Base-by-base conservation (phyloP, 2,113 vertebrate species). In the Eulacestoma nigropectus region DNA sequence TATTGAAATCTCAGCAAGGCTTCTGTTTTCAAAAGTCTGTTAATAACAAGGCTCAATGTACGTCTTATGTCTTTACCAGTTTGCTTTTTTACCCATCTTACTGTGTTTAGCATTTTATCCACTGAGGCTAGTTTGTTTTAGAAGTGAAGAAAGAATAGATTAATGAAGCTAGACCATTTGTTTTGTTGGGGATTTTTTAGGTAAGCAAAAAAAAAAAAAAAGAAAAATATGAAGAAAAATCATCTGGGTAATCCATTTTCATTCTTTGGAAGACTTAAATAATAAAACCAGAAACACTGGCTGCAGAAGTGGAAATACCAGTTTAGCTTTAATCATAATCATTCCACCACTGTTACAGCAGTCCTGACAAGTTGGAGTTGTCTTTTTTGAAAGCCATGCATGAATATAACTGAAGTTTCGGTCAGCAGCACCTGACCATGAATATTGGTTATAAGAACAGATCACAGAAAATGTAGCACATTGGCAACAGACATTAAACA, bases 231-330 rank as follows among this genome's bases (percentile, higher is more conserved):
- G 2, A 15, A 39, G 57, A 30, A 50, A 68, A 50, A 22, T 62
- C 15, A 35, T 94, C 93, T 96, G 89, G 32, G 30, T 44, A 93
- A 91, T 65, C n/a, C 70, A 93, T 97, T 96, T 96, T 76, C 75
- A 70, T 94, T 95, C 78, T 91, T 88, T 80, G 37, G 42, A 93
- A 88, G 59, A 46, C 84, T 75, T 44, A 70, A 74, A 88, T 87
- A 94, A 92, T 86, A 85, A 95, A 93, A 80, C 63, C 42, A 90
- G 59, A 55, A 85, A 52, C 33, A 17, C 47, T 91, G 91, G 81
- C 91, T 77, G 55, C 55, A 77, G 59, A 77, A 94, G 26, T 69
- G 59, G 82, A 94, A 96, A 93, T 74, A 80, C 15, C 59, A 74
- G 47, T 91, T 96, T 90, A 59, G 55, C 67, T 96, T 91, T 85